phyloP scores from a whole-genome alignment of 2,888 invertebrate genomes.

The Drosophila incognita region DNA sequence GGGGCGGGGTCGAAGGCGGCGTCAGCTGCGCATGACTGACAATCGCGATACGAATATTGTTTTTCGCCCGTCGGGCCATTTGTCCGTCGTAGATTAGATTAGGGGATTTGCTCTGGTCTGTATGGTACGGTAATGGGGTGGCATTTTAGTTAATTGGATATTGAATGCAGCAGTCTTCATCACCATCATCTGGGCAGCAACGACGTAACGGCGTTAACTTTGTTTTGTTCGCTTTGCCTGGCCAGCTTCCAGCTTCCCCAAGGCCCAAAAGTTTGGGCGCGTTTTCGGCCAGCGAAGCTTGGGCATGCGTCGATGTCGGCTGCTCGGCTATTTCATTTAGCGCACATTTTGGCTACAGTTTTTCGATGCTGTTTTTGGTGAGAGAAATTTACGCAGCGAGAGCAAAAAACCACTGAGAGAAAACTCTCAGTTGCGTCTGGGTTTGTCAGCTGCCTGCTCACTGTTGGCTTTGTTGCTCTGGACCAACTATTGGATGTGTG shows the following conservation, averaged over 20 bases:
- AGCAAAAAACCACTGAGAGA: conserved; percentile 8
- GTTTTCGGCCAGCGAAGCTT: conserved; percentile 38
- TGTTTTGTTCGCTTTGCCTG: conserved; percentile 16
- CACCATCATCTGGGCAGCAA: conserved; percentile 33
- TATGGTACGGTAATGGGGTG: conserved; percentile 3
- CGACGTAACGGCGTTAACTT: conserved; percentile 49
- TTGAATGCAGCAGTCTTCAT: conserved; percentile 52
- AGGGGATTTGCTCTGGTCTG: conserved; percentile 44
- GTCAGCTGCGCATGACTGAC: conserved; percentile 72
- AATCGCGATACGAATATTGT: conserved; percentile 70
- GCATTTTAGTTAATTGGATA: conserved; percentile 64
- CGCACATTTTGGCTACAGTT: conserved; percentile 30
- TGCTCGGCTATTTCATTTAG: conserved; percentile 18
- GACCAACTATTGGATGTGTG: background rate
- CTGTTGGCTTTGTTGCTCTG: conserved; percentile 16
- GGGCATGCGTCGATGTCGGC: conserved; percentile 51
- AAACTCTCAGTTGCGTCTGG: conserved; percentile 28
- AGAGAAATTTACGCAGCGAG: conserved; percentile 10
- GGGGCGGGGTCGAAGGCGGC: conserved; percentile 48
- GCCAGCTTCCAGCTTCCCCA: conserved; percentile 43
- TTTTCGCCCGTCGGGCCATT: conserved; percentile 60
- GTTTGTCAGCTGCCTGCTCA: conserved; percentile 51
- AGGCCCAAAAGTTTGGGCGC: conserved; percentile 48
- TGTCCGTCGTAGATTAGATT: conserved; percentile 62
- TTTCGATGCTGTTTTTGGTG: conserved; percentile 32